Percentiles rank a stretch among this genome's conserved stretches.
These are phyloP conservation scores for Sinotaia quadrata DNA, from an alignment of 2,888 invertebrate genomes.

Conservation along the genomic window DNA sequence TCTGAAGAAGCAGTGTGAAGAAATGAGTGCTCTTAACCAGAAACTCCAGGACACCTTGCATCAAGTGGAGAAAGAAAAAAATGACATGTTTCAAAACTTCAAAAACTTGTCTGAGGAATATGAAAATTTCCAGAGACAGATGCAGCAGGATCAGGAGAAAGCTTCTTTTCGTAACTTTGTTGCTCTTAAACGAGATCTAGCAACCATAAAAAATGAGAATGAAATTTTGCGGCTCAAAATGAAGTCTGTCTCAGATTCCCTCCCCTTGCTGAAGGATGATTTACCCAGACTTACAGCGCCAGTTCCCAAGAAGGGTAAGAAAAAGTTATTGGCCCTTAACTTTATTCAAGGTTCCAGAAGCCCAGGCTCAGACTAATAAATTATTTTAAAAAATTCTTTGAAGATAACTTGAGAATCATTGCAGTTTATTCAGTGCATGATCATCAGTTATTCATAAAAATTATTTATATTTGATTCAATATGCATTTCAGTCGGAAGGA, in stretches of 20 bases:
- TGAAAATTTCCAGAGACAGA: conserved; percentile 46
- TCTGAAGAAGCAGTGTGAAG: conserved; percentile 46
- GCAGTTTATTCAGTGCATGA: no score
- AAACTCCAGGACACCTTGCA: conserved; percentile 43
- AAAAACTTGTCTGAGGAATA: conserved; percentile 51
- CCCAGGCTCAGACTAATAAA: neutral
- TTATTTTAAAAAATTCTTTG: no score
- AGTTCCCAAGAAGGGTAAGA: conserved; percentile 24
- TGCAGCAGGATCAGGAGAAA: conserved; percentile 45
- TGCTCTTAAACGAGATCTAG: conserved; percentile 60
- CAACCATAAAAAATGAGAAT: conserved; percentile 59
- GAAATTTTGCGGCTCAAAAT: conserved; percentile 45
- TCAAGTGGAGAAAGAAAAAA: conserved; percentile 51
- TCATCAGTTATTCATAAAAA: no score
- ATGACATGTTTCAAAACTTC: conserved; percentile 49
- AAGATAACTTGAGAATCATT: no score
- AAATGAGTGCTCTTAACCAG: conserved; percentile 48
- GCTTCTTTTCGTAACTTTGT: conserved; percentile 66
- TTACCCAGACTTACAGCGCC: conserved; percentile 5
- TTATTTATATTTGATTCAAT: no score
- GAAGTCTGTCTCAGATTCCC: conserved; percentile 22
- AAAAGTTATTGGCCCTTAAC: conserved; percentile 30
- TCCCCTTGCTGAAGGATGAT: conserved; percentile 26
- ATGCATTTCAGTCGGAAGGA: no score
- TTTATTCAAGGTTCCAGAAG: conserved; percentile 6